Evolutionary conservation across 2,797 vertebrate genomes (phyloP), one percentile per base, ranked within the genome.

Genomic region (Brachyalestes nurse): DNA sequence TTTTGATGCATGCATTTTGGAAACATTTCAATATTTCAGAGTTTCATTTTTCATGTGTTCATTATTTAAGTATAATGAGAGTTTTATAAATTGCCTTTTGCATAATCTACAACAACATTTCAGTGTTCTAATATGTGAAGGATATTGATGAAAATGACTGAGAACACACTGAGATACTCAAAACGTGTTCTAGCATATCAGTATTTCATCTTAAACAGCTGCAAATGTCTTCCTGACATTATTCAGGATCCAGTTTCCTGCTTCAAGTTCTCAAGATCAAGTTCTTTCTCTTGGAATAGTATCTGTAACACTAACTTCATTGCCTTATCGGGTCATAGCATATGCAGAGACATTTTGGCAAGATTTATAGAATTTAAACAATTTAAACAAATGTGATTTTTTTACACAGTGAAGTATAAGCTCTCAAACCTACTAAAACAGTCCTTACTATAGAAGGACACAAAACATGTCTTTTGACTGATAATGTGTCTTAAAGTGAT

Each of bases 191-290:
- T 71, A 1, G 78, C 84, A 73, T 87, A 73, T 79, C 86, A 85
- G 87, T 91, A 89, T 91, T 91, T 86, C 82, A 87, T 79, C 82
- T 75, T 75, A 75, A 86, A 92, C 94, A 95, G 94, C 93, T 95
- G 94, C 88, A 34, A 21, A 77, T 85, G 80, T 88, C 77, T 79
- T 78, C 76, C 21, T 82, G 77, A 88, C 81, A 83, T 77, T 83
- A 57, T 83, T 85, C 81, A 77, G 83, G 89, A 92, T 95, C 92
- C 28, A 28, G 89, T 93, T 91, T 93, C 95, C 78, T 80, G 78
- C 87, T 77, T 86, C 66, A 84, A 92, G 92, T 93, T 93, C 90
- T 86, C 67, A 84, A 92, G 92, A 93, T 93, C 90, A 85, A 77
- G 49, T 93, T 90, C 91, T 87, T 83, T 90, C 80, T 84, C 85